Base-by-base conservation (phyloP, 2,888 invertebrate genomes). In the Nematopogon swammerdamellus region DNA sequence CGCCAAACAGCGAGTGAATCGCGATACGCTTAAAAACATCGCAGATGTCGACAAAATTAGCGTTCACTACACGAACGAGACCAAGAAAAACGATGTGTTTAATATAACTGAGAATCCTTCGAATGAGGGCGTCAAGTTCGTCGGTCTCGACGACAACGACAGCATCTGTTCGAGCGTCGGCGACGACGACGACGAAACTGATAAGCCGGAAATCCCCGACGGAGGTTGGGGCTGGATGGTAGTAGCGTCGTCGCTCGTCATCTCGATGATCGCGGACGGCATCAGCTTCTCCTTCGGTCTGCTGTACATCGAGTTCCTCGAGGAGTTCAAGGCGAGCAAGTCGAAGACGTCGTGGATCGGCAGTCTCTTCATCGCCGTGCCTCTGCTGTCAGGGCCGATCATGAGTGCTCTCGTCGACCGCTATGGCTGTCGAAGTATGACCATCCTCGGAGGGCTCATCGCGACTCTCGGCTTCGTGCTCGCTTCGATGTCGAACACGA, bases 211-310 rank as follows among this genome's bases (percentile, higher is more conserved):
- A 44, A 85, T 88, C 45, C 92, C 91, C 0, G 92, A 92, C 59
- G 92, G 92, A 1, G 92, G 89, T 2, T 93, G 91, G 88, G 93
- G 93, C 8, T 95, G 94, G 95, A 82, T 93, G 18, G 90, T 97
- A 1, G 95, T 97, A 0, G 68, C 89, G 42, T 88, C 94, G 3
- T 92, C 94, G 0, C 85, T 97, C 56, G 66, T 93, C 44, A 87
- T 95, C 51, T 94, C 94, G 18, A 85, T 94, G 75, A 89, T 97
- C 47, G 92, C 94, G 42, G 97, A 97, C 68, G 97, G 97, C 0
- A 86, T 96, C 50, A 92, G 93, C 48, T 95, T 96, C 67, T 93
- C 94, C 1, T 96, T 96, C 66, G 97, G 97, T 0, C 77, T 96
- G 17, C 81, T 97, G 8, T 94, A 91, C 63, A 88, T 91, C 1